Evolutionary conservation across 1,140 invertebrate genomes (phyloP), one percentile per base, ranked within the genome.

Genomic region (Bombus turneri): DNA sequence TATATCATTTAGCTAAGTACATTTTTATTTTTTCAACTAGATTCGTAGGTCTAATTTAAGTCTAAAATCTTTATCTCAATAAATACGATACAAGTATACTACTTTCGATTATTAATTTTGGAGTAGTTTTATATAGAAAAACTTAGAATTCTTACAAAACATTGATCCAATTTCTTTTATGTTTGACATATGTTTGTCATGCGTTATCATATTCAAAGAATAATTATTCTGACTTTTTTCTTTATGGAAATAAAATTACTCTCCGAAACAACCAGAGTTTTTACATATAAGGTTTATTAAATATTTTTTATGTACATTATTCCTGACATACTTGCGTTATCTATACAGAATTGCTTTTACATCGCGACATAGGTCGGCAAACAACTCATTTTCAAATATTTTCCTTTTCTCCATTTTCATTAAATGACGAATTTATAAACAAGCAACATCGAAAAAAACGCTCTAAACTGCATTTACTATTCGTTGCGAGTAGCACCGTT

Each of bases 241-340:
- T 18, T 28, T 18, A 57, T 22, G 6, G 10, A 75, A 34, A 37
- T 15, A 5, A 53, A 37, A 57, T 25, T 76, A 13, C 25, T 57
- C 25, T 39, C 15, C 18, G n/a, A 43, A 43, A 43, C 79, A 73
- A 59, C 22, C 28, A 81, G 10, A 25, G 62, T 13, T 73, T 81
- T 43, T 73, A 81, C 80, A 73, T 73, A 68, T 77, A 77, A 69
- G 47, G 37, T 83, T 83, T 76, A 83, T 83, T 83, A 83, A 83
- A 83, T 83, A 71, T 53, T 71, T 41, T 85, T 85, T 85, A 85
- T 85, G 43, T 85, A 85, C 83, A 85, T 71, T 84, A 57, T 69
- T 73, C 15, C 31, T 22, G 83, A 53, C 76, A 80, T 85, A 62
- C 13, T 69, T 62, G 53, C 39, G 39, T 59, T 62, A 25, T 79